These are phyloP conservation scores for Dolichopus griseipennis DNA, from an alignment of 2,888 invertebrate species.

Conservation along the genomic window DNA sequence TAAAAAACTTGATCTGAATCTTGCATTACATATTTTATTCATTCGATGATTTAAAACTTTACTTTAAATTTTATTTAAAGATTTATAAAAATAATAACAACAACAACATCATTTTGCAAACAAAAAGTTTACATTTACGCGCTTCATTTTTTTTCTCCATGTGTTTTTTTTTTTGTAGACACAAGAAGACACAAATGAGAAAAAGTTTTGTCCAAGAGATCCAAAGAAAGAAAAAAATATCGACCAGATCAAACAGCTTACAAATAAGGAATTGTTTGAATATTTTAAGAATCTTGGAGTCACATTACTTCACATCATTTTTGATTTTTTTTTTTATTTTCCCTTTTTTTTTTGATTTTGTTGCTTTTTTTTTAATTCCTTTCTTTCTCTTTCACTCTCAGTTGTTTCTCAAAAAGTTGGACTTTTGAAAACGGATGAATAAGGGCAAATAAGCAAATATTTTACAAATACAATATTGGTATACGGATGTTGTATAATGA, in stretches of 20 bases:
- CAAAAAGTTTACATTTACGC: no score
- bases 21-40: not conserved
- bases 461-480: no score
- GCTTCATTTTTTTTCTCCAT: no score
- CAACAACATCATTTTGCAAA: no score
- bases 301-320: slow-evolving; percentile 14
- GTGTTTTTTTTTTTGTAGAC: not conserved
- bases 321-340: not conserved
- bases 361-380: not conserved
- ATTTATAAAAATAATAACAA: no score
- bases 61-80: no score
- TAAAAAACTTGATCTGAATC: not conserved
- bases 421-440: no score
- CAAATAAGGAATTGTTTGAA: slow-evolving; percentile 27
- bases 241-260: not conserved
- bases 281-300: slow-evolving; percentile 23
- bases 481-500: no score
- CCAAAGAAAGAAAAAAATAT: not conserved
- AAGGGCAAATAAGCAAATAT: no score
- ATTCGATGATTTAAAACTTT: not conserved
- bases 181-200: not conserved
- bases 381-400: no score
- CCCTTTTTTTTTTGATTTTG: not conserved
- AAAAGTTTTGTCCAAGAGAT: slow-evolving; percentile 8
- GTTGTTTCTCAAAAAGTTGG: no score